Conservation (phyloP, 1,140 invertebrate genomes). For the Drosophila burlai region DNA sequence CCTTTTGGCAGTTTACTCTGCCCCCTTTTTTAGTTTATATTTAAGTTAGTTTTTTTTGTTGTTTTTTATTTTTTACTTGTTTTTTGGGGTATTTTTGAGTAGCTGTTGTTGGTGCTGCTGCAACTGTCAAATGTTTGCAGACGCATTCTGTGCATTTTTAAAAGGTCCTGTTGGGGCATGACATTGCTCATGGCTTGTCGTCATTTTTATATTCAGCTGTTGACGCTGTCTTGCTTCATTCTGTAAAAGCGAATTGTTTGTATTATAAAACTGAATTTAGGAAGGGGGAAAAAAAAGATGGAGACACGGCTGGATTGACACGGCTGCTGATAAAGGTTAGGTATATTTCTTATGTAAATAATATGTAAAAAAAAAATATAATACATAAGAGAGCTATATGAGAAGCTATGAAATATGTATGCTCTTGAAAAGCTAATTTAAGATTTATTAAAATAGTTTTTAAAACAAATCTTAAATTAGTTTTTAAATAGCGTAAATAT, state of each 20-base stretch:
- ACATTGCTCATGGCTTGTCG: neutral
- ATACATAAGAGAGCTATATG: too few species aligned
- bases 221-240: constrained; percentile 11
- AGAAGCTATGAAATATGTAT: too few species aligned
- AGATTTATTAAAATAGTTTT: too few species aligned
- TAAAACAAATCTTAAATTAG: too few species aligned
- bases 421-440: too few species aligned
- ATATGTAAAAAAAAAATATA: too few species aligned
- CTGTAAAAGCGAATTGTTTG: neutral
- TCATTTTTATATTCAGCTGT: constrained; percentile 25
- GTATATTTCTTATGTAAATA: too few species aligned
- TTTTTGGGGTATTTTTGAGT: constrained; percentile 17
- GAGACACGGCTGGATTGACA: neutral
- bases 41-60: constrained; percentile 1
- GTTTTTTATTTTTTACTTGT: neutral
- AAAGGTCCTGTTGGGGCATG: neutral
- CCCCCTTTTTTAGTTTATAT: constrained; percentile 24
- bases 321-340: neutral
- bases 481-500: neutral
- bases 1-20: constrained; percentile 50
- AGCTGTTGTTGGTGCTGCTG: constrained; percentile 9
- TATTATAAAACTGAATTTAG: neutral
- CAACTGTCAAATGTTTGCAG: constrained; percentile 49
- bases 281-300: neutral
- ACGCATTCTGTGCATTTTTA: constrained; percentile 11